Evolutionary conservation across 2,888 invertebrate genomes (phyloP).

Genomic region (Chrysodeixis includens): DNA sequence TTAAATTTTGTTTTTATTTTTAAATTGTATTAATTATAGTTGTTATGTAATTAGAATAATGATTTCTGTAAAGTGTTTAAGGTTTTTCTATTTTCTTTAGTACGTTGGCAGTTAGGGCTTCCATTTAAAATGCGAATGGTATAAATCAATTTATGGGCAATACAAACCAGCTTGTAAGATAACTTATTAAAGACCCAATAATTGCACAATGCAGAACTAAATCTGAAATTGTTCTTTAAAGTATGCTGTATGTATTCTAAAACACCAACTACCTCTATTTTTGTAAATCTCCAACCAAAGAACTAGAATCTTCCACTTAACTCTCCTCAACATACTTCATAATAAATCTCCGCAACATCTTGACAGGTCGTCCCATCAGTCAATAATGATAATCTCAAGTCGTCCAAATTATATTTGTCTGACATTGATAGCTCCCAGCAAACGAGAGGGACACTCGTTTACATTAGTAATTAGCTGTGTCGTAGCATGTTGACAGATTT

Average conservation of each 20-base stretch:
- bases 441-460: constrained; percentile 79
- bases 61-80: not conserved
- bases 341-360: constrained; percentile 25
- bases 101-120: no score
- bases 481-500: constrained; percentile 65
- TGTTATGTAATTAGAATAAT: not conserved
- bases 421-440: constrained; percentile 67
- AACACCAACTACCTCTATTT: no score
- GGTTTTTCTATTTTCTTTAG: no score
- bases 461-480: constrained; percentile 86
- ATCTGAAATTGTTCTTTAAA: no score
- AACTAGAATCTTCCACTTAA: no score
- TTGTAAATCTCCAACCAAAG: no score
- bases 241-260: no score
- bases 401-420: constrained; percentile 66
- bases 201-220: no score
- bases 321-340: not conserved
- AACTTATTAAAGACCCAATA: no score
- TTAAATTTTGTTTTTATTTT: constrained; percentile 9
- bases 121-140: no score
- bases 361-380: constrained; percentile 34
- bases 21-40: not conserved
- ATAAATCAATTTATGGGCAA: no score
- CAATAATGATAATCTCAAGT: constrained; percentile 52
- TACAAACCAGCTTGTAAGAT: no score